Evolutionary conservation across 1,140 invertebrate species (phyloP).

Genomic region (Temnothorax curvispinosus): DNA sequence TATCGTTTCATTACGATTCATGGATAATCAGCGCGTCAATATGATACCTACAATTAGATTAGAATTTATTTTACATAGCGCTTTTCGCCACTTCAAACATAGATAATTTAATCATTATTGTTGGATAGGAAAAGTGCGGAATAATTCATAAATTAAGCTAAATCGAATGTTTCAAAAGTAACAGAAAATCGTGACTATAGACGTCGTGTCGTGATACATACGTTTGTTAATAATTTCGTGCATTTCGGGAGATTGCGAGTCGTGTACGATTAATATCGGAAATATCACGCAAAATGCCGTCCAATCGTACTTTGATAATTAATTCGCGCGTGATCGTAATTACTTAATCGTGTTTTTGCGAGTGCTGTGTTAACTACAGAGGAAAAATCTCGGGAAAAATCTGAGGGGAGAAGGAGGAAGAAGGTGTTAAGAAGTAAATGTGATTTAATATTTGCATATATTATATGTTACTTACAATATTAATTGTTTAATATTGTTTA

Average conservation of each 20-base stretch:
- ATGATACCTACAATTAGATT: too few species aligned
- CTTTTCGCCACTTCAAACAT: neutral
- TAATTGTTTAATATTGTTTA: neutral
- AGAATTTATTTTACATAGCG: neutral
- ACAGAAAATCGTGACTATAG: too few species aligned
- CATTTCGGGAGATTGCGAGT: neutral
- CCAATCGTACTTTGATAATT: neutral
- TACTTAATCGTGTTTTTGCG: neutral
- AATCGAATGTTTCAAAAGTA: neutral
- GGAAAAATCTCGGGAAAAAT: neutral
- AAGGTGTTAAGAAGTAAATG: neutral
- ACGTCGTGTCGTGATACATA: too few species aligned
- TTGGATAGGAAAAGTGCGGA: neutral
- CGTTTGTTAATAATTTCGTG: too few species aligned
- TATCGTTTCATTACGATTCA: neutral
- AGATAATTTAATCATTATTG: neutral
- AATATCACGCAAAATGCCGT: neutral
- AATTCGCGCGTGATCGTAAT: neutral
- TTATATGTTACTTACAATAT: neutral
- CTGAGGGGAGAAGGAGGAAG: neutral
- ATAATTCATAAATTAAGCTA: neutral
- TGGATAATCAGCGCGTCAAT: neutral
- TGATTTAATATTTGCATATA: neutral
- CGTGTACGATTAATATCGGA: neutral
- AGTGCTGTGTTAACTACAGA: neutral